phyloP scores from a whole-genome alignment of 2,888 invertebrate species.

The Melanostoma scalare region DNA sequence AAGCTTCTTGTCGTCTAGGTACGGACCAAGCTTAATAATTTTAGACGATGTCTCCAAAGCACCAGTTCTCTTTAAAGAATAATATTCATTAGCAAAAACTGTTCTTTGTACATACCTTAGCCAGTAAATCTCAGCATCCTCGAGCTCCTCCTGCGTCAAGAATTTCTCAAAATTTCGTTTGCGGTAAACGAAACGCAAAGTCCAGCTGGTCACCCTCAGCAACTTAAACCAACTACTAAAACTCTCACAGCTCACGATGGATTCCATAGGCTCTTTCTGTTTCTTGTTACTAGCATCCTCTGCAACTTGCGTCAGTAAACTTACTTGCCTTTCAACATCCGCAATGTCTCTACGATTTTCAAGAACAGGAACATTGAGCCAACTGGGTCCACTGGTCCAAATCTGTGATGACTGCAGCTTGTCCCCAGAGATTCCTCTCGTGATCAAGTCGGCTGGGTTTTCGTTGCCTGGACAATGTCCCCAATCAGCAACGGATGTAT shows the following conservation, averaged over 20 bases:
- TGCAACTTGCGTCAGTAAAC: conserved; percentile 3
- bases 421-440: conserved; percentile 37
- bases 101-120: conserved; percentile 30
- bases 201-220: conserved; percentile 30
- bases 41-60: conserved; percentile 25
- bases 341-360: not conserved
- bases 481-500: conserved; percentile 23
- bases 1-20: conserved; percentile 11
- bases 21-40: conserved; percentile 18
- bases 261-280: not conserved
- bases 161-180: conserved; percentile 13
- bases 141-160: conserved; percentile 17
- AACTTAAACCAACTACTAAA: too few relatives aligned
- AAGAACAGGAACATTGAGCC: conserved; percentile 10
- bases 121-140: conserved; percentile 26
- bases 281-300: not conserved
- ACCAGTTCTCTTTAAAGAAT: conserved; percentile 36
- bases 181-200: conserved; percentile 21
- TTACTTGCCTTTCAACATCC: conserved; percentile 3
- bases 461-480: conserved; percentile 41
- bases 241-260: conserved; percentile 14
- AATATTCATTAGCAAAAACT: conserved; percentile 32
- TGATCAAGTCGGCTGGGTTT: conserved; percentile 41
- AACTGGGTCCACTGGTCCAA: conserved; percentile 40
- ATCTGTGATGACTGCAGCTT: conserved; percentile 14